Conservation (phyloP, 37 sponge, comb jelly and placozoan genomes). For the Lycopodina hypogea region DNA sequence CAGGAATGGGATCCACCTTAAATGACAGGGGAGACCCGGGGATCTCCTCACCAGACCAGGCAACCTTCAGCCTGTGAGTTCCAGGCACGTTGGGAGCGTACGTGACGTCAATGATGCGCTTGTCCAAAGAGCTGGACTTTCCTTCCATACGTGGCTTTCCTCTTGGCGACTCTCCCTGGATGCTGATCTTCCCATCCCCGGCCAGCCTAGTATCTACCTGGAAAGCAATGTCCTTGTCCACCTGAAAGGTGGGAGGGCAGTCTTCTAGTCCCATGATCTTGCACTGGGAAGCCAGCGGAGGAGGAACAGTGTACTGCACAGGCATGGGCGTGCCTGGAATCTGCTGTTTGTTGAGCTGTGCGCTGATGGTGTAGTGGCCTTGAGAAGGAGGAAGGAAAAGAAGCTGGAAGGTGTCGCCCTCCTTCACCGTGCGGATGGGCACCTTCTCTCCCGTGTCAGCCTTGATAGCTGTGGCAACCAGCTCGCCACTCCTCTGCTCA, state of each 20-base stretch:
- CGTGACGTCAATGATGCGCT: constrained; percentile 37
- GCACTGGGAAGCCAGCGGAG: constrained; percentile 45
- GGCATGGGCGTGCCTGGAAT: constrained; percentile 51
- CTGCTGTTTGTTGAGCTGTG: constrained; percentile 20
- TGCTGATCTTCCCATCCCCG: constrained; percentile 54
- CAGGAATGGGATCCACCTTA: constrained; percentile 21
- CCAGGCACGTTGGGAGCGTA: constrained; percentile 64
- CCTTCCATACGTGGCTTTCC: constrained; percentile 23
- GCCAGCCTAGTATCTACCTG: constrained; percentile 62
- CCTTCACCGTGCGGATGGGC: neutral
- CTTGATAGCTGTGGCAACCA: constrained; percentile 11
- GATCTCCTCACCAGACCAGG: constrained; percentile 50
- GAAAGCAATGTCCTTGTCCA: constrained; percentile 31
- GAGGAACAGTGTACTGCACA: constrained; percentile 27
- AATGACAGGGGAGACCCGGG: constrained; percentile 62
- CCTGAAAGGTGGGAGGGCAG: constrained; percentile 17
- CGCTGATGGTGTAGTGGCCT: constrained; percentile 36
- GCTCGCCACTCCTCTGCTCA: constrained; percentile 12
- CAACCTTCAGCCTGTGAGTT: constrained; percentile 42
- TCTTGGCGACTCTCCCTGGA: constrained; percentile 16
- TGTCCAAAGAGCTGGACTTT: neutral
- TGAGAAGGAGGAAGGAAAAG: constrained; percentile 36
- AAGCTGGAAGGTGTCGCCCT: constrained; percentile 33
- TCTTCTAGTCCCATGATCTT: constrained; percentile 44
- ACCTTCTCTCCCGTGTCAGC: neutral